Evolutionary conservation across 2,888 invertebrate species (phyloP).

Genomic region (Napeogenes sylphis): DNA sequence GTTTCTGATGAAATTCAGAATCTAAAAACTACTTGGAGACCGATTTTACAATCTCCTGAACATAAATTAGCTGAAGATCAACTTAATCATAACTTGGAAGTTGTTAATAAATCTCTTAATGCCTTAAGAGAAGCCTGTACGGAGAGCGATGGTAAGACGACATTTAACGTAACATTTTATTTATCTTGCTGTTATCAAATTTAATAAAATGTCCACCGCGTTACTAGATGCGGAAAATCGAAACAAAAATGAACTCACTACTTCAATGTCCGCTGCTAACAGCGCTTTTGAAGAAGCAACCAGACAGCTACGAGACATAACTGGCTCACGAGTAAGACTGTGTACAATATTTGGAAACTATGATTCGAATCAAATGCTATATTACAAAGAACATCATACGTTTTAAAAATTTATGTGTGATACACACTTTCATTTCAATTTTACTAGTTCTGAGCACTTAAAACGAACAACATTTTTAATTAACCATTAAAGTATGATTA

Average conservation of each 20-base stretch:
- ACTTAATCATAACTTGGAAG: conserved; percentile 15
- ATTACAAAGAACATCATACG: no score
- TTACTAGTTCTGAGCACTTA: no score
- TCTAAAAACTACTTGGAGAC: conserved; percentile 16
- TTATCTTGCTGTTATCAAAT: not conserved
- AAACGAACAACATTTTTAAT: no score
- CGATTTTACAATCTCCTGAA: conserved; percentile 12
- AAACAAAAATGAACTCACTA: not conserved
- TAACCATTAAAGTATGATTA: no score
- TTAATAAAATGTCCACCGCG: no score
- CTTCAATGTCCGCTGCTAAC: not conserved
- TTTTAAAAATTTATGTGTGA: no score
- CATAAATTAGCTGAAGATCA: conserved; percentile 6
- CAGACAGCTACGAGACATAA: not conserved
- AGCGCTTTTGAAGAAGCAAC: conserved; percentile 5
- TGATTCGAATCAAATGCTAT: no score
- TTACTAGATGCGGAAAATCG: conserved; percentile 2
- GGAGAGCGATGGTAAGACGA: not conserved
- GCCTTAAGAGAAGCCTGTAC: conserved; percentile 18
- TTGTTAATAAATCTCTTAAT: conserved; percentile 17
- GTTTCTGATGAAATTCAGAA: conserved; percentile 12
- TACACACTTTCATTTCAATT: no score
- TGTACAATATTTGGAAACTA: not conserved
- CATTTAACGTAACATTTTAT: not conserved
- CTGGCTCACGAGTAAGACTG: not conserved